Evolutionary conservation across 92 coral and sea anemone species (phyloP), one percentile per base, ranked within the genome.

Genomic region (Porites rus): DNA sequence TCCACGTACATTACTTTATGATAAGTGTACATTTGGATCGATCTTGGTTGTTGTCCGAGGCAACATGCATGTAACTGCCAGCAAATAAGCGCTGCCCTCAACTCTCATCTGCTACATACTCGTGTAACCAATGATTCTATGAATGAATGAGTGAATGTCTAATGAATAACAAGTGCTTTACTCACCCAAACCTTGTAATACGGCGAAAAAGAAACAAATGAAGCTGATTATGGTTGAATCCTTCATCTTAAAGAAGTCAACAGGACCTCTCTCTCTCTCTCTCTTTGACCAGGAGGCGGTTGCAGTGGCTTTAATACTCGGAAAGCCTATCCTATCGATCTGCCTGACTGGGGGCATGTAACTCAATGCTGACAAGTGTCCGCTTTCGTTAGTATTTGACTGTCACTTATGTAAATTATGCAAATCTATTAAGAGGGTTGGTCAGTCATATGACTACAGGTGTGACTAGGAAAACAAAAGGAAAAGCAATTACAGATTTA

Each of bases 171-270:
- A 7, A 72, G 14, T 2, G 12, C 3, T 56, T 8, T 9, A 52
- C 43, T 81, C 77, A 81, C 86, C 86, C 14, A 31, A 10, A 56
- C 53, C 6, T 13, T 17, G 59, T 28, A 59, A 81, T 28, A 12
- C 77, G n/a, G 86, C 77, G 12, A 46, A 0, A 13, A 71, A 19
- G 51, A 81, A 28, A 22, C 70, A 16, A 25, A 18, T 10, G 46
- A 58, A 50, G 7, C 64, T 17, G 17, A 38, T 56, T 20, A 81
- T 31, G 24, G 9, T 51, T 18, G 43, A 54, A 53, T 1, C 50
- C 31, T 18, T 59, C 69, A 81, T 70, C 8, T 31, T 31, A 14
- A 46, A 66, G 3, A 18, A 21, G 5, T 28, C 43, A 38, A 4
- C 43, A 38, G 43, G 43, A 38, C 43, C 43, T 38, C 43, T 38